Evolutionary conservation across 2,797 vertebrate genomes (phyloP).

Genomic region (Silurus lanzhouensis): DNA sequence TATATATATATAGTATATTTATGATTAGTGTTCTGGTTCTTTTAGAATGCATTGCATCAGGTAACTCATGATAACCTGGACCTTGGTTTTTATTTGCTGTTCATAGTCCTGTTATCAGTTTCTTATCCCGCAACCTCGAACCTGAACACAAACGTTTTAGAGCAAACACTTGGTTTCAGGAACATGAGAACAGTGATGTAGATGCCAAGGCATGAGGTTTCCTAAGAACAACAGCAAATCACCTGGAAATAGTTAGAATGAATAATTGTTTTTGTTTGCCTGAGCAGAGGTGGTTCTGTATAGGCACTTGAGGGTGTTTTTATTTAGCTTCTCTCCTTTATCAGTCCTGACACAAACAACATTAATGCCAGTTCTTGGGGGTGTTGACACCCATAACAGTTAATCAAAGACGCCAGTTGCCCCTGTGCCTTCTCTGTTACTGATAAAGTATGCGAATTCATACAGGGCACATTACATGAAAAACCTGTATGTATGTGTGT

Average conservation of each 20-base stretch:
- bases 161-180: slow-evolving; percentile 16
- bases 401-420: background rate
- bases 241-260: background rate
- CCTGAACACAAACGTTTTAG: background rate
- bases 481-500: background rate
- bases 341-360: slow-evolving; percentile 25
- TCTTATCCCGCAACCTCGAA: background rate
- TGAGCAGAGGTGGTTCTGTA: background rate
- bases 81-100: slow-evolving; percentile 39
- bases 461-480: background rate
- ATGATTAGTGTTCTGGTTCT: slow-evolving; percentile 2
- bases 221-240: background rate
- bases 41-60: background rate
- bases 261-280: background rate
- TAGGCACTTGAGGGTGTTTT: background rate
- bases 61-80: slow-evolving; percentile 24
- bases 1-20: too few relatives aligned
- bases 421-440: background rate
- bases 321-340: slow-evolving; percentile 6
- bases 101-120: background rate
- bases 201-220: background rate
- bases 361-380: background rate
- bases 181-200: background rate
- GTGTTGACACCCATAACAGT: background rate
- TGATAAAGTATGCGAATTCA: background rate